Percentiles rank a stretch among this genome's conserved stretches.
Conservation (phyloP, 53 echinoderm and acorn worm genomes). For the Henricia sp. region DNA sequence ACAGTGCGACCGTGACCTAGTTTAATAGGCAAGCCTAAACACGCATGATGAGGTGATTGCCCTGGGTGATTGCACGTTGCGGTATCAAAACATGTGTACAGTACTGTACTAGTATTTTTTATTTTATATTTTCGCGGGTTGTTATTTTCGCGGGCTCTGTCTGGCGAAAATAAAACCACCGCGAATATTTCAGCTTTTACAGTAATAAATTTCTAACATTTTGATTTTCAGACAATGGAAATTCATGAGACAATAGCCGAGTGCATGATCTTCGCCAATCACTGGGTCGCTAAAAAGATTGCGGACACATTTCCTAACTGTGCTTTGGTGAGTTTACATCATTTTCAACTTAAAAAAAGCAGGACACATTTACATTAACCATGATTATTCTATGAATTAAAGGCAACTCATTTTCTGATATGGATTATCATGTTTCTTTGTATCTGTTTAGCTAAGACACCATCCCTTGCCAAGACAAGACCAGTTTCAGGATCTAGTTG, state of each 20-base stretch:
- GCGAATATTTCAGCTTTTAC: too few relatives aligned
- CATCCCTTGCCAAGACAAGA: slow-evolving; percentile 97
- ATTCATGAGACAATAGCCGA: slow-evolving; percentile 99
- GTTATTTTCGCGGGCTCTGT: too few relatives aligned
- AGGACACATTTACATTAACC: neutral
- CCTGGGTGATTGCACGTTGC: too few relatives aligned
- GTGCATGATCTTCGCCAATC: slow-evolving; percentile 99
- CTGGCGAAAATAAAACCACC: too few relatives aligned
- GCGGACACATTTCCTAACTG: slow-evolving; percentile 69
- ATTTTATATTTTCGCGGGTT: too few relatives aligned
- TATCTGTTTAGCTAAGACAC: slow-evolving; percentile 78
- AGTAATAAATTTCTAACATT: neutral
- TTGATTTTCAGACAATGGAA: slow-evolving; percentile 82
- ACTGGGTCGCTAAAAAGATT: slow-evolving; percentile 98
- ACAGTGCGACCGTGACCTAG: too few relatives aligned
- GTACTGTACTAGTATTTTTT: neutral
- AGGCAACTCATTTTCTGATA: neutral
- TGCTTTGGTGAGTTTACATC: slow-evolving; percentile 75
- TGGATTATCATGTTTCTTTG: neutral
- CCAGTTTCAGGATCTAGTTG: slow-evolving; percentile 89
- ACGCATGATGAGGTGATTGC: too few relatives aligned
- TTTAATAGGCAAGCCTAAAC: too few relatives aligned
- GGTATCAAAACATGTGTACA: too few relatives aligned
- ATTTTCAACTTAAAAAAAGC: neutral
- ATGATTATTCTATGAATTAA: neutral